Evolutionary conservation across 2,888 invertebrate species (phyloP).

Genomic region (Drosophila rubida): DNA sequence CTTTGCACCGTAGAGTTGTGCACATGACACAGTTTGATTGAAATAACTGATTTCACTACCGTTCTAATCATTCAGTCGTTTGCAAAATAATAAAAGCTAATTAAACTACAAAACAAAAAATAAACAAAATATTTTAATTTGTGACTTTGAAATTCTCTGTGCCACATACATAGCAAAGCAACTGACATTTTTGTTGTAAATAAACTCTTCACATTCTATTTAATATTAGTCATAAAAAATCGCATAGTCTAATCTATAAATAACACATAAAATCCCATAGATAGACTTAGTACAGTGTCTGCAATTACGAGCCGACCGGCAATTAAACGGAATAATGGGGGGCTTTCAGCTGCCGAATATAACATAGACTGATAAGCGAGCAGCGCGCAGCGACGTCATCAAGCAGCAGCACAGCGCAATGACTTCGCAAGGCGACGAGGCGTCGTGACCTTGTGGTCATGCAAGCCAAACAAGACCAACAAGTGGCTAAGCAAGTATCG

Average conservation of each 20-base stretch:
- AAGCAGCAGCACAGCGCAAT: constrained; percentile 32
- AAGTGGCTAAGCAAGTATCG: constrained; percentile 57
- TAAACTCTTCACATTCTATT: background rate
- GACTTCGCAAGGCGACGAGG: constrained; percentile 32
- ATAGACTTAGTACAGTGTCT: constrained; percentile 17
- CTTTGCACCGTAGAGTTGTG: constrained; percentile 47
- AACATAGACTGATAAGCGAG: constrained; percentile 38
- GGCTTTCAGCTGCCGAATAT: constrained; percentile 19
- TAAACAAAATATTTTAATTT: constrained; percentile 1
- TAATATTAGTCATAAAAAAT: constrained; percentile 4
- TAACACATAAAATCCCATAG: constrained; percentile 5
- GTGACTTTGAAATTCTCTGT: background rate
- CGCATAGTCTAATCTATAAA: constrained; percentile 44
- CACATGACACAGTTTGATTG: constrained; percentile 46
- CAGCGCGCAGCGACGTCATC: constrained; percentile 34
- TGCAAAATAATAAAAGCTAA: background rate
- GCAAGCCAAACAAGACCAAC: constrained; percentile 52
- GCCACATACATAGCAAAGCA: background rate
- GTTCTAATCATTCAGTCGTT: constrained; percentile 28
- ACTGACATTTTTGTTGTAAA: background rate
- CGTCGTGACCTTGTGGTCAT: constrained; percentile 61
- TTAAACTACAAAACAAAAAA: background rate
- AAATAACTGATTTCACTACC: constrained; percentile 23
- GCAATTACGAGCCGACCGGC: constrained; percentile 19
- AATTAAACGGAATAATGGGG: constrained; percentile 34